Conservation (phyloP, 2,797 vertebrate species). For the Cetoscarus ocellatus region DNA sequence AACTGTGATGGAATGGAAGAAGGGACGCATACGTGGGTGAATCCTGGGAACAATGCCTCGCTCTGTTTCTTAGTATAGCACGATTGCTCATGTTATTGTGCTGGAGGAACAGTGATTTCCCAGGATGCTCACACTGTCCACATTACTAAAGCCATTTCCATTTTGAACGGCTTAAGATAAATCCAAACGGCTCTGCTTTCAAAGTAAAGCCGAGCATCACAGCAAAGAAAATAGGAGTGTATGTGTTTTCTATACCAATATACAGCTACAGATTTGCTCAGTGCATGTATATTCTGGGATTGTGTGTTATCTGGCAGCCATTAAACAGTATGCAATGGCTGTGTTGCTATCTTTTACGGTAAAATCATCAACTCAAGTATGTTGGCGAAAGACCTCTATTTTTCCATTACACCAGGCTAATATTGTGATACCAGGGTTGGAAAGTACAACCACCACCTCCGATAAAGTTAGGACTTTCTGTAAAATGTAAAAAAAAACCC, state of each 20-base stretch:
- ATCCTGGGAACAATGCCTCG: slow-evolving; percentile 16
- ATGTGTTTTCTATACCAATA: slow-evolving; percentile 3
- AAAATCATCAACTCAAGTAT: too few species aligned
- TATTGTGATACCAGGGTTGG: too few species aligned
- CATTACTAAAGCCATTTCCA: slow-evolving; percentile 26
- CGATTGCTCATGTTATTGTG: neutral
- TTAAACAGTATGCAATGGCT: neutral
- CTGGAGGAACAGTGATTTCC: neutral
- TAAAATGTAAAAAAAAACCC: too few species aligned
- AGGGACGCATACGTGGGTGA: neutral
- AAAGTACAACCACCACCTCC: too few species aligned
- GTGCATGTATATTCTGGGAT: neutral
- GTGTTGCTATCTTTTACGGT: too few species aligned
- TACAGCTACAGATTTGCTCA: neutral
- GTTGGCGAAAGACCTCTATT: too few species aligned
- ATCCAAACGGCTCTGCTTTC: slow-evolving; percentile 17
- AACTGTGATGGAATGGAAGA: neutral
- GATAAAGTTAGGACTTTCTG: too few species aligned
- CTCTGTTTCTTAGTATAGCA: slow-evolving; percentile 3
- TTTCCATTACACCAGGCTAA: too few species aligned
- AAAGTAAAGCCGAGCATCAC: slow-evolving; percentile 14
- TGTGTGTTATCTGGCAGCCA: neutral
- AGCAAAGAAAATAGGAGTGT: neutral
- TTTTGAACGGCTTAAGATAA: slow-evolving; percentile 40
- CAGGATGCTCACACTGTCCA: neutral